Percentiles rank a stretch among this genome's conserved stretches.
Evolutionary conservation across 2,113 vertebrate genomes (phyloP).

Genomic region (Polyodon spathula): DNA sequence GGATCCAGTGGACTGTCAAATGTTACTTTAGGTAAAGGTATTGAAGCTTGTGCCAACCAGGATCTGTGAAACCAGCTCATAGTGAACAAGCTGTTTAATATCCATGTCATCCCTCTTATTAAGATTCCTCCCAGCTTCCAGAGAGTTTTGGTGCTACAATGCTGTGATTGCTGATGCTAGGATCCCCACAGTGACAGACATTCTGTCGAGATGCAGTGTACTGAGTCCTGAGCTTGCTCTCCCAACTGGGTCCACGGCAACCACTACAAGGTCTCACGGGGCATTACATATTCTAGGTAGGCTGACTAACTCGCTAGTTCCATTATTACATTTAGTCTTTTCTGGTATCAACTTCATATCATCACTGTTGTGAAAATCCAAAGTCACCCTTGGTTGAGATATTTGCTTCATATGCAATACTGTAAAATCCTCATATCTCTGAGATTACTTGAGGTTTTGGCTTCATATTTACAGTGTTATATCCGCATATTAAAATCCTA

Average conservation of each 20-base stretch:
- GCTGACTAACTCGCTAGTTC: not conserved
- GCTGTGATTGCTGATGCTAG: conserved; percentile 91
- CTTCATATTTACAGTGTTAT: too few species aligned
- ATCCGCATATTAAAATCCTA: too few species aligned
- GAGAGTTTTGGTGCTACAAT: conserved; percentile 94
- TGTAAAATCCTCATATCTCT: too few species aligned
- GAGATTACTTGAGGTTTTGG: too few species aligned
- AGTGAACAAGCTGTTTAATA: not conserved
- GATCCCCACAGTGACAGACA: conserved; percentile 76
- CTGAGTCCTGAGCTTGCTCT: conserved; percentile 91
- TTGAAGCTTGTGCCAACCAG: too few species aligned
- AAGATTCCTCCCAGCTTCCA: conserved; percentile 78
- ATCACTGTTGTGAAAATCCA: too few species aligned
- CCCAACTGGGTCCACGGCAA: conserved; percentile 81
- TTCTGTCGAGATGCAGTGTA: conserved; percentile 85
- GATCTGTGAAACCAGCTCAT: not conserved
- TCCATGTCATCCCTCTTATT: conserved; percentile 15
- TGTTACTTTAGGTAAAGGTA: too few species aligned
- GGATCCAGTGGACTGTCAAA: too few species aligned
- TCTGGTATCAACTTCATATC: not conserved
- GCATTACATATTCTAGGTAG: conserved; percentile 93
- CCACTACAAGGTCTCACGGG: conserved; percentile 90
- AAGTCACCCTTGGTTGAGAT: too few species aligned
- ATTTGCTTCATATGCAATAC: too few species aligned
- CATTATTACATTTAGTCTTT: not conserved